Base-by-base conservation (phyloP, 2,888 invertebrate species). In the Drosophila greeni region DNA sequence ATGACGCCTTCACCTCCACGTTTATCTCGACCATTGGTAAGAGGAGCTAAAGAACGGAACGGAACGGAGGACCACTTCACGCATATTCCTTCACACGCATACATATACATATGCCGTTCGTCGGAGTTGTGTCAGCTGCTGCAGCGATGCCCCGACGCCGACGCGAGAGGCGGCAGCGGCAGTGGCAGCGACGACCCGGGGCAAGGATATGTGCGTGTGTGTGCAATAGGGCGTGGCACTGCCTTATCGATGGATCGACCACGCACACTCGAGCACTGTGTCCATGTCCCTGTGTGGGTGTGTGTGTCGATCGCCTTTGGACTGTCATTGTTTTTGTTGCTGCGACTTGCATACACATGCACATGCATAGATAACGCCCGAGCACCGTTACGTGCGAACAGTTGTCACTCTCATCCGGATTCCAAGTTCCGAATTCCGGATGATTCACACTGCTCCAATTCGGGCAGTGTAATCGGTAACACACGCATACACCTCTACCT, bases 11-110 rank as follows among this genome's bases (percentile, higher is more conserved):
- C 89, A 97, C 96, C 79, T 95, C 96, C 61, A 97, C 97, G 76
- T 97, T 97, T 91, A 97, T 97, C 90, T 97, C 97, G 73, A 97
- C 97, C 78, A 97, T 97, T 91, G 97, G 97, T 97, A 92, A 92
- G 92, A 7, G n/a, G 9, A 26, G 6, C 43, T 4, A n/a, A 26
- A 7, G 43, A 16, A 43, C 26, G 16, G 29, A 26, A 18, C 18
- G 29, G 31, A 31, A n/a, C n/a, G n/a, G n/a, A 2, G 20, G 20
- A 20, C 45, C 18, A 5, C 45, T 31, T 18, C 14, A 45, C 29
- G 45, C 61, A 55, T 56, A 40, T 23, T 24, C 31, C 42, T 39
- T 31, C 42, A 47, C 45, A 31, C 45, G 18, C 62, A 55, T 54
- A 40, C 60, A 49, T n/a, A n/a, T n/a, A n/a, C n/a, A n/a, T 53